Conservation (phyloP, 2,113 vertebrate species). For the Syngnathoides biaculeatus region DNA sequence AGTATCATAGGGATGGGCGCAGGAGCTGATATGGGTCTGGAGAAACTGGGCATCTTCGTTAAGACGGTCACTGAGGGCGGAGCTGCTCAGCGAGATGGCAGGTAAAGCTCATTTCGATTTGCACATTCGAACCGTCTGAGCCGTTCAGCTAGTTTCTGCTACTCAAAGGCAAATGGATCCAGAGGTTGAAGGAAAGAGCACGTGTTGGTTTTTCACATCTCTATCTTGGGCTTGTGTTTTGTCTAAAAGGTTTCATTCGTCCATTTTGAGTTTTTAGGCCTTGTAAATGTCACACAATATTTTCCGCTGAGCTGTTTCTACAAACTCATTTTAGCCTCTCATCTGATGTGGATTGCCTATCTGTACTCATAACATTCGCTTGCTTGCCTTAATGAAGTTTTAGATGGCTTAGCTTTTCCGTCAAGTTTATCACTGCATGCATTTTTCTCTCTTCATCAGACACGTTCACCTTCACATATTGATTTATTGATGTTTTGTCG, state of each 20-base stretch:
- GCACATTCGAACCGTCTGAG: too few relatives aligned
- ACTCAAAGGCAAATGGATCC: neutral
- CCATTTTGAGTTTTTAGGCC: neutral
- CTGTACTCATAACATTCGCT: neutral
- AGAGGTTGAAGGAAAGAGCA: neutral
- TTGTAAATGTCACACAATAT: constrained; percentile 1
- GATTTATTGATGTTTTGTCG: neutral
- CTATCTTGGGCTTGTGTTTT: neutral
- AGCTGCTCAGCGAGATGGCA: constrained; percentile 87
- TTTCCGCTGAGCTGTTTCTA: neutral
- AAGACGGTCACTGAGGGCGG: constrained; percentile 94
- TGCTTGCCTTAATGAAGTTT: neutral
- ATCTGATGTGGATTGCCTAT: neutral
- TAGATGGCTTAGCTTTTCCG: neutral
- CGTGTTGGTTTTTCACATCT: neutral
- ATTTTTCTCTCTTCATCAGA: neutral
- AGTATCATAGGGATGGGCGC: constrained; percentile 98
- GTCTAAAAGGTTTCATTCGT: neutral
- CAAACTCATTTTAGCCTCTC: neutral
- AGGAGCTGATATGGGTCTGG: constrained; percentile 93
- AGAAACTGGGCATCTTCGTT: constrained; percentile 95
- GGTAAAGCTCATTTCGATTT: too few relatives aligned
- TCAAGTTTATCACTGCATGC: neutral
- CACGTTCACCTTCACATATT: neutral
- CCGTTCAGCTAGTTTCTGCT: neutral